phyloP scores from a whole-genome alignment of 1,140 invertebrate species.

The Procambarus clarkii region DNA sequence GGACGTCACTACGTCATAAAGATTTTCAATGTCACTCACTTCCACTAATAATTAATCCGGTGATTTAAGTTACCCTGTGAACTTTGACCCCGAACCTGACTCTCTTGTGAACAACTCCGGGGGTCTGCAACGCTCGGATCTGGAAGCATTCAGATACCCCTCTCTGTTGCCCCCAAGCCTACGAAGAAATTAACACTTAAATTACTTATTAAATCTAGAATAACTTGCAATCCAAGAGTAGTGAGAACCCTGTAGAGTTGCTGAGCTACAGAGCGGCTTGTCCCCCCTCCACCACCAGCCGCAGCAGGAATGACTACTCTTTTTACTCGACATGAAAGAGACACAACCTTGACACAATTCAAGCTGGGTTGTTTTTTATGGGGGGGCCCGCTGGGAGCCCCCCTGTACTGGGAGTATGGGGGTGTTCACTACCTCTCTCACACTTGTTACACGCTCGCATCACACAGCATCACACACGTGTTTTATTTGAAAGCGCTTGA shows the following conservation, averaged over 20 bases:
- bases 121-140: not conserved
- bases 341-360: not conserved
- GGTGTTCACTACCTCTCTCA: no score
- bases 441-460: no score
- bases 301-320: not conserved
- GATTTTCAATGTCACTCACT: not conserved
- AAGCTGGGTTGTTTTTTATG: not conserved
- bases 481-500: no score
- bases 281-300: not conserved
- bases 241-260: not conserved
- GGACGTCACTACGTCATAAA: not conserved
- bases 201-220: slow-evolving; percentile 56
- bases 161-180: slow-evolving; percentile 27
- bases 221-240: slow-evolving; percentile 18
- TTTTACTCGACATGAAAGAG: not conserved
- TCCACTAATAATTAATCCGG: not conserved
- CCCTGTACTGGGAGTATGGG: no score
- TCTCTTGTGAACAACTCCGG: not conserved
- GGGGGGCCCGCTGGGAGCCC: not conserved
- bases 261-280: not conserved
- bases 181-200: slow-evolving; percentile 58
- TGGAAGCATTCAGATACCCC: not conserved
- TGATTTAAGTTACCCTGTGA: not conserved
- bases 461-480: no score
- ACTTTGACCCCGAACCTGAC: not conserved